phyloP scores from a whole-genome alignment of 2,888 invertebrate species.

The Mycalesis mineus region DNA sequence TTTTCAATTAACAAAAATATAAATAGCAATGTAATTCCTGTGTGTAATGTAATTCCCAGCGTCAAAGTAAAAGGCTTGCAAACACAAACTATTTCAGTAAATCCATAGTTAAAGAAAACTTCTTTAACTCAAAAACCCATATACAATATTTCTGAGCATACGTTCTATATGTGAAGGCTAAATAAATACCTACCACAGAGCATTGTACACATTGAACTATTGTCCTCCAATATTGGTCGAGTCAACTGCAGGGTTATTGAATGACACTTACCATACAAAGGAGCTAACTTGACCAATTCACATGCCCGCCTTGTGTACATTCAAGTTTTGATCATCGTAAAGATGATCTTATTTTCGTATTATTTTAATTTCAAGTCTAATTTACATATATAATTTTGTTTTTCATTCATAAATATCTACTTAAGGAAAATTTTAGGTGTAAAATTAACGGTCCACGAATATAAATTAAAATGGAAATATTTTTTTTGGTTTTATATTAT shows the following conservation, averaged over 20 bases:
- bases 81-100: too few relatives aligned
- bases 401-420: too few relatives aligned
- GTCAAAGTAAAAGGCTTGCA: too few relatives aligned
- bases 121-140: background rate
- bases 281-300: conserved; percentile 12
- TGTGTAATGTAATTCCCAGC: too few relatives aligned
- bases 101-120: too few relatives aligned
- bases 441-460: too few relatives aligned
- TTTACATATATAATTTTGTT: background rate
- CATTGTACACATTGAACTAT: conserved; percentile 47
- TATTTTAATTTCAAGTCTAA: background rate
- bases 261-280: conserved; percentile 16
- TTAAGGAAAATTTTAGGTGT: too few relatives aligned
- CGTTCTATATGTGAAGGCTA: background rate
- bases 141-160: background rate
- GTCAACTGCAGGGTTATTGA: conserved; percentile 36
- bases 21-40: too few relatives aligned
- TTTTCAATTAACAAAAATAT: too few relatives aligned
- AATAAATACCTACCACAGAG: background rate
- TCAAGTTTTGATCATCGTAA: background rate
- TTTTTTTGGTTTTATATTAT: too few relatives aligned
- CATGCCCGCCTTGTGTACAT: conserved; percentile 2
- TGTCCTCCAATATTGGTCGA: conserved; percentile 65
- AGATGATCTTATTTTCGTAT: background rate
- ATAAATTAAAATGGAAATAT: too few relatives aligned